Base-by-base conservation (phyloP, 2,888 invertebrate species). In the Melanophora roralis region DNA sequence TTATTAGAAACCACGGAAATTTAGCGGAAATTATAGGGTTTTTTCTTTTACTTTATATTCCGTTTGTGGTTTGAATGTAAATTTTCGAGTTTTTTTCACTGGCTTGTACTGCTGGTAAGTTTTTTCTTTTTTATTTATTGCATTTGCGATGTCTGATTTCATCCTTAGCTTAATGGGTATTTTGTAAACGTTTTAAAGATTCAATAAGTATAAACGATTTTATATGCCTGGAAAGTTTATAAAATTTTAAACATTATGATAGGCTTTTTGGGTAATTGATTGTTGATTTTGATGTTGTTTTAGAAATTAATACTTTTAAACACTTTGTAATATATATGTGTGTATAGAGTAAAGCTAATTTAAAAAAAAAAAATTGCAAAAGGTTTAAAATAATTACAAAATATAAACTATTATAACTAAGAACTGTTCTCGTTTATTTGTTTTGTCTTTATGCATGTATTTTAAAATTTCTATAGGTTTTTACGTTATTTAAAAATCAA, bases 21-120 rank as follows among this genome's bases (percentile, higher is more conserved):
- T 78, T 72, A 62, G 38, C 72, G 78, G 67, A 78, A 72, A 67
- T 72, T 62, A 67, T 73, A 47, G 62, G 55, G 16, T 65, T 72
- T 55, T 62, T 60, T 27, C 6, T 32, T 74, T 5, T 57, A 12
- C 8, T 36, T 55, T 73, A 23, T 49, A 16, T 62, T 62, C 40
- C 72, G 43, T 36, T 68, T 72, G 59, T 47, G 78, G 67, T 59
- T 55, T 43, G 53, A 60, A 72, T 78, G 67, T 67, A 49, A 78
- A 78, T 78, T 68, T 73, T 53, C 19, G 19, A 68, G 53, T 47
- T 16, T 27, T 27, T 59, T 59, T 34, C 68, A 11, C 60, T 53
- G 6, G 14, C 1, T 43, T 19, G n/a, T n/a, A n/a, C n/a, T n/a
- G n/a, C n/a, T n/a, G n/a, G n/a, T 45, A 51, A 51, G 12, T 27